Base-by-base conservation (phyloP, 2,113 vertebrate genomes). In the Dipodomys ordii region DNA sequence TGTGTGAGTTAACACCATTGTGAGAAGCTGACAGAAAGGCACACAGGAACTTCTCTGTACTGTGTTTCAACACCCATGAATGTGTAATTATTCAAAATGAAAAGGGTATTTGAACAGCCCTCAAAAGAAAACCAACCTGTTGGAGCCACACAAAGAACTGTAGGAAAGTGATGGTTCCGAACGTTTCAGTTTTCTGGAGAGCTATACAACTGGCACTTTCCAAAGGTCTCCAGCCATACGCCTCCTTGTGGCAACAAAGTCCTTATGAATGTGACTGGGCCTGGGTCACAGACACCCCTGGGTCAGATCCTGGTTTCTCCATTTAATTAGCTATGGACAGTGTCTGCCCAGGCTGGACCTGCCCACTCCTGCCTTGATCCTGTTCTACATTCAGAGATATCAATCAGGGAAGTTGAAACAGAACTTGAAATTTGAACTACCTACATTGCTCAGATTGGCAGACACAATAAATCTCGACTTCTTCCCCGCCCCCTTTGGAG, bases 271-370 rank as follows among this genome's bases (percentile, higher is more conserved):
- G 0, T 23, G n/a, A 57, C 53, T 18, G 12, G 53, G 16, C 28
- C 77, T 91, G 6, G 12, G 99, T 49, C 49, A 65, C 28, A 68
- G 28, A 44, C 15, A 25, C n/a, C 72, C 7, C 7, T 27, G 4
- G 16, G 20, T 95, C 32, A 65, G 44, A 27, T 53, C 2, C 53
- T 44, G 44, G 32, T 53, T 69, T 18, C 62, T 83, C 27, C 18
- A 0, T 19, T 5, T 23, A 20, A 22, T 28, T 57, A 65, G 90
- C 77, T 46, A 1, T 4, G 8, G 68, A 32, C 30, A 0, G 0
- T 2, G 27, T 62, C 46, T 71, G 69, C 25, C 32, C 35, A 13
- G 7, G 16, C 46, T 64, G 32, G 28, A 67, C 28, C 74, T 25
- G 77, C 77, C 28, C 71, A 39, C 7, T 1, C 65, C 27, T 20